phyloP scores from a whole-genome alignment of 2,888 invertebrate genomes.

The Campoletis raptor region DNA sequence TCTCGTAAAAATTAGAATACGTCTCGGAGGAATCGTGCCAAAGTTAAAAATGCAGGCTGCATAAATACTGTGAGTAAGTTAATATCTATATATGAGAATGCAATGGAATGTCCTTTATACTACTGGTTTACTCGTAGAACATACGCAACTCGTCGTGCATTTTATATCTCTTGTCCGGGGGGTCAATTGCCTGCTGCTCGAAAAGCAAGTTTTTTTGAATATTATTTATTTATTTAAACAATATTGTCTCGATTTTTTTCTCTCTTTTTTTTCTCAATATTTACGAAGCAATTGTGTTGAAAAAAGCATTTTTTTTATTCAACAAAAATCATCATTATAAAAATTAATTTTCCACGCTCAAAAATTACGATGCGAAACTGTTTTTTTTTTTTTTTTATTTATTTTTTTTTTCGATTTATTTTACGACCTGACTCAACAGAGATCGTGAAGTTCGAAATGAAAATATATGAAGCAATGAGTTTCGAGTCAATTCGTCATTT shows the following conservation, averaged over 20 bases:
- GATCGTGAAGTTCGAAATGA: too few species aligned
- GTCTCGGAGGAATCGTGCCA: constrained; percentile 61
- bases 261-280: background rate
- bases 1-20: constrained; percentile 35
- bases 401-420: background rate
- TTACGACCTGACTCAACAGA: constrained; percentile 24
- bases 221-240: background rate
- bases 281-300: background rate
- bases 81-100: constrained; percentile 63
- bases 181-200: constrained; percentile 50
- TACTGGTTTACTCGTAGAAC: constrained; percentile 22
- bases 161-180: constrained; percentile 37
- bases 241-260: background rate
- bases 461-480: background rate
- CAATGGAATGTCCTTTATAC: constrained; percentile 52
- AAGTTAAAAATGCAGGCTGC: constrained; percentile 39
- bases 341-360: background rate
- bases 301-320: too few species aligned
- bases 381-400: too few species aligned
- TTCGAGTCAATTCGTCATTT: constrained; percentile 20
- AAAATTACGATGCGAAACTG: background rate
- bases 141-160: constrained; percentile 39
- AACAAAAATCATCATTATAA: too few species aligned
- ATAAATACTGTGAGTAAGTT: constrained; percentile 15
- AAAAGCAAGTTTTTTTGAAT: constrained; percentile 18